phyloP scores from a whole-genome alignment of 2,888 invertebrate genomes.

The Tetheella fluctuosa region DNA sequence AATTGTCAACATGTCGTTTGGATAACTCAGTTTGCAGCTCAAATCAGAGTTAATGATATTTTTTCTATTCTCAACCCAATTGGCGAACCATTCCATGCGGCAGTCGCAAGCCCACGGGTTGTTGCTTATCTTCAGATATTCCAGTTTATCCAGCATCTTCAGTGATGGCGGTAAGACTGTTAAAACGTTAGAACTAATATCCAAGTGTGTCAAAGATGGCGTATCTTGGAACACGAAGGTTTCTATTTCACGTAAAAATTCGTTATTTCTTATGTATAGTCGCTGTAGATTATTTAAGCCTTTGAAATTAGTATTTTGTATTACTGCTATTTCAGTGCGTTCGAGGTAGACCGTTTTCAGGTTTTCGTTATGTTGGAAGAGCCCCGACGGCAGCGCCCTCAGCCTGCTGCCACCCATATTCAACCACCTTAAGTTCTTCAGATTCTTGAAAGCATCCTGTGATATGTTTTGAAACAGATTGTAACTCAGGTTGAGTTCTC shows the following conservation, averaged over 20 bases:
- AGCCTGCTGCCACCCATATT: constrained; percentile 86
- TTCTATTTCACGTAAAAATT: constrained; percentile 85
- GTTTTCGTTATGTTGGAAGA: constrained; percentile 86
- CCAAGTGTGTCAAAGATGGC: constrained; percentile 84
- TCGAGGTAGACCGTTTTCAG: constrained; percentile 86
- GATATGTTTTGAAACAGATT: constrained; percentile 85
- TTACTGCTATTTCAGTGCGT: constrained; percentile 86
- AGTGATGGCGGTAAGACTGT: constrained; percentile 89
- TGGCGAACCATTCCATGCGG: constrained; percentile 90
- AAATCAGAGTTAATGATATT: constrained; percentile 84
- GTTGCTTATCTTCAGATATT: constrained; percentile 86
- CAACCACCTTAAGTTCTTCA: constrained; percentile 81
- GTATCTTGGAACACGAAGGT: constrained; percentile 86
- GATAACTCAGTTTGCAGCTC: constrained; percentile 87
- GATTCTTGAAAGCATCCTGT: constrained; percentile 85
- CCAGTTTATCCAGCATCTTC: constrained; percentile 85
- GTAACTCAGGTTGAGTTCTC: constrained; percentile 85
- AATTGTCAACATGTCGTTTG: constrained; percentile 88
- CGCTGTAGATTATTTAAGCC: constrained; percentile 85
- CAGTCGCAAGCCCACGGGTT: constrained; percentile 96
- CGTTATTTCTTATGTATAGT: constrained; percentile 86
- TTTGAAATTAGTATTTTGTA: constrained; percentile 87
- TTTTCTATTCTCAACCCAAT: constrained; percentile 79
- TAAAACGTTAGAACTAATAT: constrained; percentile 88
- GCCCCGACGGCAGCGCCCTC: constrained; percentile 83